Evolutionary conservation across 2,888 invertebrate species (phyloP).

Genomic region (Ischnura elegans): DNA sequence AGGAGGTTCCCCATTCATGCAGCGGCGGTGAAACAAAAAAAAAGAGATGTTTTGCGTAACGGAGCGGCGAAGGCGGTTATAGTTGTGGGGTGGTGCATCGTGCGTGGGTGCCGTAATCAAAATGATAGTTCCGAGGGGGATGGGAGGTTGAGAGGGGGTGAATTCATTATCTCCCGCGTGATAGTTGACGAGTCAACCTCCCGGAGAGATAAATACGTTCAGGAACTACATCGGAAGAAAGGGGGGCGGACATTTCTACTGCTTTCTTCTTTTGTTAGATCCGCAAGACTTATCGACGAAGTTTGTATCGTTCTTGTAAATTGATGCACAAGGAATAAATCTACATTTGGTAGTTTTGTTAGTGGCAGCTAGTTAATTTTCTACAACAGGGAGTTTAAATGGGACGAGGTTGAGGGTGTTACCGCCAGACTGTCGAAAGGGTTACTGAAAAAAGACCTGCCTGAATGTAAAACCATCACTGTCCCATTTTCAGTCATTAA

Average conservation of each 20-base stretch:
- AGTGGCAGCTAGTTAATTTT: too few species aligned
- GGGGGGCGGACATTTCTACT: too few species aligned
- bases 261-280: not conserved
- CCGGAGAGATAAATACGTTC: not conserved
- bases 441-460: too few species aligned
- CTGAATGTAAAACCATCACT: too few species aligned
- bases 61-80: not conserved
- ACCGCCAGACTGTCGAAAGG: too few species aligned
- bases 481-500: too few species aligned
- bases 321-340: too few species aligned
- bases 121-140: too few species aligned
- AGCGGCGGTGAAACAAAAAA: not conserved
- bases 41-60: not conserved
- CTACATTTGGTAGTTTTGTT: too few species aligned
- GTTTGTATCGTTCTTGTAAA: not conserved
- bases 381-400: too few species aligned
- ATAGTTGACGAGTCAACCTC: not conserved
- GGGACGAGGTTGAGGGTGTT: too few species aligned
- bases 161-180: not conserved
- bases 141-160: not conserved
- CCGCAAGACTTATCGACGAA: not conserved
- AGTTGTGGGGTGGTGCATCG: not conserved
- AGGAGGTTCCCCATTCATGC: slow-evolving; percentile 29
- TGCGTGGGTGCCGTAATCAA: not conserved
- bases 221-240: not conserved